phyloP scores from a whole-genome alignment of 2,888 invertebrate species.

The Pocota personata region DNA sequence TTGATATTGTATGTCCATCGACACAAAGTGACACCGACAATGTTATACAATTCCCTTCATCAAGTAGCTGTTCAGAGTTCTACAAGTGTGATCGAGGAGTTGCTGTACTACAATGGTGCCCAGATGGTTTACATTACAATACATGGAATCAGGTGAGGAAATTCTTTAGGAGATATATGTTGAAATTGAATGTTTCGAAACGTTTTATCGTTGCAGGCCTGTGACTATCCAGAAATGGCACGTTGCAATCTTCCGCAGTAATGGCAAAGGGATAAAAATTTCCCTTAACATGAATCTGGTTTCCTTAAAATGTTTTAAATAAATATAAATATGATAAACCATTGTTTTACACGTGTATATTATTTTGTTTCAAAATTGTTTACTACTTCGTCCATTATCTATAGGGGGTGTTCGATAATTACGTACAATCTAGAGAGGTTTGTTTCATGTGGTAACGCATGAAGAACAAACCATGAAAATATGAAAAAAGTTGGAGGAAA shows the following conservation, averaged over 20 bases:
- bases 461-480: too few relatives aligned
- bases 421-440: too few relatives aligned
- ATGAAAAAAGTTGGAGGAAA: too few relatives aligned
- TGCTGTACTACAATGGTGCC: conserved; percentile 67
- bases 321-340: neutral
- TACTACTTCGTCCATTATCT: too few relatives aligned
- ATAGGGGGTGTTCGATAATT: too few relatives aligned
- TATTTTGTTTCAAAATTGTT: too few relatives aligned
- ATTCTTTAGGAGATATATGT: neutral
- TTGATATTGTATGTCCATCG: conserved; percentile 68
- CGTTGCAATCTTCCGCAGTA: neutral
- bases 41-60: conserved; percentile 72
- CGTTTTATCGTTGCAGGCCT: conserved; percentile 17
- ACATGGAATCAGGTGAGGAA: conserved; percentile 63
- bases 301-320: neutral
- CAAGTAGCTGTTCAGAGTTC: conserved; percentile 71
- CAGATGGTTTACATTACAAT: conserved; percentile 72
- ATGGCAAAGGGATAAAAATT: neutral
- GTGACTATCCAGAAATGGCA: conserved; percentile 35
- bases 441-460: too few relatives aligned
- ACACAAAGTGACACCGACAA: conserved; percentile 57
- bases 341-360: too few relatives aligned
- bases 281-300: neutral
- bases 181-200: neutral
- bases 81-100: conserved; percentile 75